Evolutionary conservation across 2,113 vertebrate species (phyloP).

Genomic region (Nicator chloris): DNA sequence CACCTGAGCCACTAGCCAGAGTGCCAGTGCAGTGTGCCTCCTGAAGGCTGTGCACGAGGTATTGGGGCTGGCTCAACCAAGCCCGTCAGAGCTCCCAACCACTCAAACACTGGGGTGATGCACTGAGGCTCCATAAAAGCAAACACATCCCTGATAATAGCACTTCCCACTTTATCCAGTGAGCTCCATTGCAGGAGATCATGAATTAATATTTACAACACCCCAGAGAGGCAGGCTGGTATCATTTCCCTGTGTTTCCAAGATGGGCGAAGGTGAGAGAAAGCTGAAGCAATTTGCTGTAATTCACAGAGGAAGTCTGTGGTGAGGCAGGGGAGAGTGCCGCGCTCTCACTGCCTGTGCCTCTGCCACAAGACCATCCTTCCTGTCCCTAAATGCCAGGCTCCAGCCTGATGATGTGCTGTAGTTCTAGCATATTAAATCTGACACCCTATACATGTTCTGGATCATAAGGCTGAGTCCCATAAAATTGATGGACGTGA

Average conservation of each 20-base stretch:
- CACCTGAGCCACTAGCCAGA: neutral
- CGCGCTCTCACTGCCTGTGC: neutral
- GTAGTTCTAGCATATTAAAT: neutral
- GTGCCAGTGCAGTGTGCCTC: neutral
- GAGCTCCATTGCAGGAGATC: neutral
- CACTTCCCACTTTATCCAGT: neutral
- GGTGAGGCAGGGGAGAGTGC: neutral
- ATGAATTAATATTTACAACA: neutral
- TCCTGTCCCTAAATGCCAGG: neutral
- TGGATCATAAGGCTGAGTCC: constrained; percentile 7
- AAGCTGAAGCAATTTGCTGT: neutral
- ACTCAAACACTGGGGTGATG: neutral
- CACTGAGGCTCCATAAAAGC: neutral
- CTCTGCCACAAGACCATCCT: neutral
- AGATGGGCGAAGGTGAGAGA: neutral
- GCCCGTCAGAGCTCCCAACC: neutral
- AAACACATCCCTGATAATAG: neutral
- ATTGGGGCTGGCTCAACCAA: neutral
- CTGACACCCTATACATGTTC: neutral
- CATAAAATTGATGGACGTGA: neutral
- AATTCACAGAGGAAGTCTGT: neutral
- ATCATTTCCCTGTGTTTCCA: neutral
- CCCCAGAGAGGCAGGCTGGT: neutral
- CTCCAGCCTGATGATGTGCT: neutral
- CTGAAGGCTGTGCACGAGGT: neutral